Conservation (phyloP, 2,113 vertebrate species). For the Agelaius tricolor region DNA sequence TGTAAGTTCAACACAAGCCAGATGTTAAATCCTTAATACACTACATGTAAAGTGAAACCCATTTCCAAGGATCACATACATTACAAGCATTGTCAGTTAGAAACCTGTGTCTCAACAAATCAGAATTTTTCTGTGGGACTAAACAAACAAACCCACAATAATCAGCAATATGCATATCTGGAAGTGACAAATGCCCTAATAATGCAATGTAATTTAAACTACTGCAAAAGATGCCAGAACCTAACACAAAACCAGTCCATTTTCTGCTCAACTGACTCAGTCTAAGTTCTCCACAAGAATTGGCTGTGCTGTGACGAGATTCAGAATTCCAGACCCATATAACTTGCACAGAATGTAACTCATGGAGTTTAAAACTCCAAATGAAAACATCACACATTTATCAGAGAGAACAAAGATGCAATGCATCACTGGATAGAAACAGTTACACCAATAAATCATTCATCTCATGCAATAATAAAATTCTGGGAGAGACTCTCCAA, state of each 20-base stretch:
- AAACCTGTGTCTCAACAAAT: not conserved
- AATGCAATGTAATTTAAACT: not conserved
- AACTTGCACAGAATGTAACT: not conserved
- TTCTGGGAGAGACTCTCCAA: not conserved
- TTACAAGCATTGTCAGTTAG: not conserved
- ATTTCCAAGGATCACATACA: not conserved
- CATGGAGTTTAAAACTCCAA: not conserved
- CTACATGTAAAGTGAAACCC: not conserved
- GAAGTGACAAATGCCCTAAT: not conserved
- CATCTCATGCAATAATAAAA: not conserved
- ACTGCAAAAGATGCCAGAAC: not conserved
- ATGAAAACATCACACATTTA: not conserved
- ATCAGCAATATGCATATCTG: not conserved
- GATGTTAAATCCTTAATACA: not conserved
- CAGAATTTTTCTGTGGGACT: not conserved
- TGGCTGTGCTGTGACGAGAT: not conserved
- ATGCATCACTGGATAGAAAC: not conserved
- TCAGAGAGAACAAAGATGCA: not conserved
- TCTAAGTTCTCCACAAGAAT: not conserved
- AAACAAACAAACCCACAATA: not conserved
- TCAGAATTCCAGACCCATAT: not conserved
- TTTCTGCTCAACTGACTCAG: not conserved
- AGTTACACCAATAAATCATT: slow-evolving; percentile 6
- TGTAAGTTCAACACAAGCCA: not conserved
- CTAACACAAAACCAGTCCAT: not conserved